phyloP scores from a whole-genome alignment of 1,140 invertebrate species.

The Pseudoatta argentina region DNA sequence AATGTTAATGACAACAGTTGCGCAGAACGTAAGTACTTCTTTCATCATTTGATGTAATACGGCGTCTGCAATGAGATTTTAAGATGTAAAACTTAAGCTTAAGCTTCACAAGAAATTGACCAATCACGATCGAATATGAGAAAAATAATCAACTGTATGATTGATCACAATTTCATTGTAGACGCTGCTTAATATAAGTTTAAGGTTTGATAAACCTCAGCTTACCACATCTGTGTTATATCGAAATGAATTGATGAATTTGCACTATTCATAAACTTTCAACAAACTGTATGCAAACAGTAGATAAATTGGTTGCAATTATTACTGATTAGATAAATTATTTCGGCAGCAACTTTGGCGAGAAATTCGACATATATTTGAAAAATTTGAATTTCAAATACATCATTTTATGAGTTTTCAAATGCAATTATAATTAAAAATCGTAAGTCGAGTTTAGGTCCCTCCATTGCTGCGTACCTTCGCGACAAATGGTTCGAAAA shows the following conservation, averaged over 20 bases:
- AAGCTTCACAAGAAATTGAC: no score
- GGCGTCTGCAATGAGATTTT: no score
- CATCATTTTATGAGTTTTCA: not conserved
- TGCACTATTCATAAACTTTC: not conserved
- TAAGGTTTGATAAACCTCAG: no score
- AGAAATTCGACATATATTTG: not conserved
- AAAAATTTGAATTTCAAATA: not conserved
- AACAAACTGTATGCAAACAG: not conserved
- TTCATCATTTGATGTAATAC: not conserved
- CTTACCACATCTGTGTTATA: no score
- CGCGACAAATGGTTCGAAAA: not conserved
- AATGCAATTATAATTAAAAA: not conserved
- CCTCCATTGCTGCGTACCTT: not conserved
- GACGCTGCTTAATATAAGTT: no score
- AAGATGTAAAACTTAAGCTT: no score
- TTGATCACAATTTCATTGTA: no score
- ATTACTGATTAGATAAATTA: no score
- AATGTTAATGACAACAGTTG: not conserved
- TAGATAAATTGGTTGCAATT: not conserved
- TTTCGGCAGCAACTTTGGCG: not conserved
- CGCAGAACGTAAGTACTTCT: not conserved
- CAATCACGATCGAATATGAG: no score
- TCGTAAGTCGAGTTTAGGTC: not conserved
- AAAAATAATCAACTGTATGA: no score
- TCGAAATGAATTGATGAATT: not conserved